Conservation (phyloP, 2,113 vertebrate genomes). For the Scolopax mira region DNA sequence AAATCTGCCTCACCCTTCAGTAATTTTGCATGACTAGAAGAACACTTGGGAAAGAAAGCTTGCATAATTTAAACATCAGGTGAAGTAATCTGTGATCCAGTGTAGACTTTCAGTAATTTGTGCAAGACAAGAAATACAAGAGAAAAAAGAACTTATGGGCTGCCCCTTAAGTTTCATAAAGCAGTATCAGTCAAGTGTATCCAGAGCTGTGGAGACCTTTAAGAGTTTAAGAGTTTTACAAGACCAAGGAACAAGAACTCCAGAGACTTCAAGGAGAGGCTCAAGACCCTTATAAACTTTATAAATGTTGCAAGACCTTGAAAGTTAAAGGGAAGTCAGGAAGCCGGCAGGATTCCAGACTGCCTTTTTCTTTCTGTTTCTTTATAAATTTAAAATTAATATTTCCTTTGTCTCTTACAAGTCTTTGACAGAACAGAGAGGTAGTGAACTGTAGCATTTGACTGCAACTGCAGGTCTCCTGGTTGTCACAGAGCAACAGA, state of each 20-base stretch:
- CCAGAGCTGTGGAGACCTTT: neutral
- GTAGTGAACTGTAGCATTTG: neutral
- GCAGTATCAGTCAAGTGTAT: neutral
- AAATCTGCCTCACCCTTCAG: neutral
- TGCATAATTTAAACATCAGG: neutral
- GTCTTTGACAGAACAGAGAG: neutral
- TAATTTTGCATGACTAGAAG: neutral
- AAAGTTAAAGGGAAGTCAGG: neutral
- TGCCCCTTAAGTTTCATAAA: neutral
- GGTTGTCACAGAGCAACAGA: neutral
- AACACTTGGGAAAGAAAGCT: neutral
- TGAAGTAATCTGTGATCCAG: neutral
- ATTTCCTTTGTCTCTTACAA: neutral
- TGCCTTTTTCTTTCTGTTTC: neutral
- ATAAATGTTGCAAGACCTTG: neutral
- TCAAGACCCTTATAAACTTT: neutral
- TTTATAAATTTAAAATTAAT: neutral
- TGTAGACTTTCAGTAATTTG: neutral
- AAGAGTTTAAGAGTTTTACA: neutral
- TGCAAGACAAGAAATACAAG: neutral
- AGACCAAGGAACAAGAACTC: neutral
- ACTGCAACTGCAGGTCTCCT: neutral
- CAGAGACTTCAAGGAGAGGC: neutral
- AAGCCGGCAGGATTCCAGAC: neutral
- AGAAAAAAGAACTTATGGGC: neutral